Evolutionary conservation across 1,140 invertebrate species (phyloP).

Genomic region (Drosophila littoralis): DNA sequence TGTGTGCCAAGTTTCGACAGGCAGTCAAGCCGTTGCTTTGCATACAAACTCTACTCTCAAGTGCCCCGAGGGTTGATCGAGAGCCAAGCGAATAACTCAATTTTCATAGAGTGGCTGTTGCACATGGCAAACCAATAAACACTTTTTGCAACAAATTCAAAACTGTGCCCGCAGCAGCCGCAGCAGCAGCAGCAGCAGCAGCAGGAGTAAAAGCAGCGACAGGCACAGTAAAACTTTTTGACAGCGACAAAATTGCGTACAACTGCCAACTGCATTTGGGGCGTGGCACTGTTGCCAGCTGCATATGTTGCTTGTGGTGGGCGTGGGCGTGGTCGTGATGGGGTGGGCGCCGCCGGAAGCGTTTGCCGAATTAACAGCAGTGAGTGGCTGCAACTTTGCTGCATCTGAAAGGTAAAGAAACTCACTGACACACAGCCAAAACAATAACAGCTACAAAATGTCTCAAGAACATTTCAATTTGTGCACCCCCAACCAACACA

Average conservation of each 20-base stretch:
- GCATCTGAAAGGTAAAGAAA: slow-evolving; percentile 49
- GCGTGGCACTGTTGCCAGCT: slow-evolving; percentile 49
- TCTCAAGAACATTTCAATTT: slow-evolving; percentile 82
- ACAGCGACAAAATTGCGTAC: slow-evolving; percentile 75
- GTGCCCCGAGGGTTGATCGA: slow-evolving; percentile 23
- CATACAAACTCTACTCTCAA: slow-evolving; percentile 42
- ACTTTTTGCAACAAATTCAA: slow-evolving; percentile 78
- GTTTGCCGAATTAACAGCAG: slow-evolving; percentile 77
- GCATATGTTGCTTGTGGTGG: slow-evolving; percentile 15
- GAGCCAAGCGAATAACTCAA: slow-evolving; percentile 68
- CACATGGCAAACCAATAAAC: slow-evolving; percentile 73
- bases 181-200: slow-evolving; percentile 17
- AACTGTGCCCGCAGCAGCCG: slow-evolving; percentile 60
- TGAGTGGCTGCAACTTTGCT: slow-evolving; percentile 66
- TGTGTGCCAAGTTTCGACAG: slow-evolving; percentile 73
- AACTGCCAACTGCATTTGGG: slow-evolving; percentile 73
- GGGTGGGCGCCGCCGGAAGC: slow-evolving; percentile 33
- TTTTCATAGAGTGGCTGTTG: slow-evolving; percentile 72
- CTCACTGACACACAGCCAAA: slow-evolving; percentile 51
- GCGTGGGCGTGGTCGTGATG: neutral
- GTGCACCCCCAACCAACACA: slow-evolving; percentile 25
- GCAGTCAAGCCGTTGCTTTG: slow-evolving; percentile 50
- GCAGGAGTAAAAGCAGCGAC: slow-evolving; percentile 15
- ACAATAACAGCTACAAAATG: slow-evolving; percentile 72
- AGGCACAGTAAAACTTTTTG: slow-evolving; percentile 72